Base-by-base conservation (phyloP, 2,888 invertebrate species). In the Cylindroiulus punctatus region DNA sequence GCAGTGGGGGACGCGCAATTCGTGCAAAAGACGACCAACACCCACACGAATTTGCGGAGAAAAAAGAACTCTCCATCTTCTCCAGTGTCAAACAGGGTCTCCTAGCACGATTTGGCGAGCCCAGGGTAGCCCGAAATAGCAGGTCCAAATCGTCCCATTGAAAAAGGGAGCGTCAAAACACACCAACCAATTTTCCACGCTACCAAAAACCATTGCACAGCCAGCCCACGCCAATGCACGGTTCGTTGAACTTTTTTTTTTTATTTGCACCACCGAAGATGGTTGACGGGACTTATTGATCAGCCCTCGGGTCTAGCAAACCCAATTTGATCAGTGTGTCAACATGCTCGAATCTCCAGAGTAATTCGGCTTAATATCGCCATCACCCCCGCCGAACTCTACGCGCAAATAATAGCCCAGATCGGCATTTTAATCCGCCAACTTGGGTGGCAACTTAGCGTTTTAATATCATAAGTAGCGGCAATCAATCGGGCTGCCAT, bases 1-100 rank as follows among this genome's bases (percentile, higher is more conserved):
- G 10, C 83, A 83, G 83, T 36, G 17, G 83, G 83, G 83, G 83
- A 83, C 22, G 22, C 30, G 36, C 12, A 83, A 36, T 83, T 83
- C 83, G 22, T 8, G 42, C 36, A 36, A 36, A 36, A 32, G 40
- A 83, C 36, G 83, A 36, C 83, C 83, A 36, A 83, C 83, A 83
- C 83, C 83, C 83, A 36, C 42, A 83, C 83, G n/a, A 40, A 36
- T n/a, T n/a, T n/a, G 26, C 30, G 36, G 36, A 42, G 36, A 40
- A 40, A 65, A 82, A 40, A 82, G n/a, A n/a, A n/a, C n/a, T n/a
- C 32, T 82, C 32, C 19, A 82, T 32, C 82, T n/a, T 40, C 32
- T 40, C 32, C 82, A 82, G 32, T 40, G 82, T 40, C 32, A 82
- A 82, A 10, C n/a, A 12, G 22, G n/a, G 57, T 47, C 17, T 10